Evolutionary conservation across 2,888 invertebrate genomes (phyloP), one percentile per base, ranked within the genome.

Genomic region (Metallyticus violacea): DNA sequence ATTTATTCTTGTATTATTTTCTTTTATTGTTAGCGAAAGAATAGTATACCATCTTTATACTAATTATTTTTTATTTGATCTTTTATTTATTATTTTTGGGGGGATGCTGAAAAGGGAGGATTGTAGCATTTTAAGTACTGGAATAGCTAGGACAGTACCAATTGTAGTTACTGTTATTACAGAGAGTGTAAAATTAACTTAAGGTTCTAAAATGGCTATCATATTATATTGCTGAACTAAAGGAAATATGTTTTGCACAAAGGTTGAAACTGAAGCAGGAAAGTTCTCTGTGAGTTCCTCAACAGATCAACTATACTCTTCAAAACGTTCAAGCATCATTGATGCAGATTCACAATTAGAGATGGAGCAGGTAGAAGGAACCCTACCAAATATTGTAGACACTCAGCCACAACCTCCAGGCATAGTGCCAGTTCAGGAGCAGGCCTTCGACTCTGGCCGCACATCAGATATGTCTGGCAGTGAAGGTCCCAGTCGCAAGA

Each of bases 401-500:
- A 30, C 22, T 81, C 29, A 29, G 6, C 30, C 30, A 30, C 81
- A 30, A 3, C 28, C 26, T 30, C 9, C 28, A 25, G 26, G 9
- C 28, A 26, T 7, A 15, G 6, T 22, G 9, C 15, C 40, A 76
- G 6, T 26, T 2, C 62, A 76, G 25, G 40, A 40, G 40, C 40
- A 40, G 40, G 40, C 40, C 40, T 62, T 15, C 22, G 40, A 62
- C 22, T 62, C 40, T 62, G 40, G 40, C 15, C 40, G 40, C 15
- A 62, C 40, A 2, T 83, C 83, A 9, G 83, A 83, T 6, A 27
- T 62, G n/a, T 83, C 83, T 40, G 83, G 83, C 9, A 83, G 83
- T 83, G 83, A 83, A 77, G 83, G 83, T n/a, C 83, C 83, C 0
- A 83, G 83, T 7, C 30, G 83, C 26, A 83, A 83, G 77, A 77